phyloP scores from a whole-genome alignment of 2,888 invertebrate genomes.

The Chelonus formosanus region DNA sequence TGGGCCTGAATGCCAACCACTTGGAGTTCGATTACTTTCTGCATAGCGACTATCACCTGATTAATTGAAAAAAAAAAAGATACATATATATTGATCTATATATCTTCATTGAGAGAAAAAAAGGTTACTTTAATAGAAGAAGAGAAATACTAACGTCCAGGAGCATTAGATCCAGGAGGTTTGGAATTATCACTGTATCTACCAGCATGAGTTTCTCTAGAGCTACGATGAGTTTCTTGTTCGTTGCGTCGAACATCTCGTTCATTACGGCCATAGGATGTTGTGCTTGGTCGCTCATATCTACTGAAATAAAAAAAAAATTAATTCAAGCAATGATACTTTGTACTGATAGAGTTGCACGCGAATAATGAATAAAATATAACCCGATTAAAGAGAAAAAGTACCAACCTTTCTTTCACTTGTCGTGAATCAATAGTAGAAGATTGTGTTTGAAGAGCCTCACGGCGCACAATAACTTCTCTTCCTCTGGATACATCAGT shows the following conservation, averaged over 20 bases:
- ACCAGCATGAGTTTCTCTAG: slow-evolving; percentile 56
- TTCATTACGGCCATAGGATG: slow-evolving; percentile 55
- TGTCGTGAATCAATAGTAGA: slow-evolving; percentile 61
- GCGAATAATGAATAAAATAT: too few species aligned
- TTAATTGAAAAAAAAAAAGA: slow-evolving; percentile 27
- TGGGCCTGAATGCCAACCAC: slow-evolving; percentile 62
- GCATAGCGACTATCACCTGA: slow-evolving; percentile 61
- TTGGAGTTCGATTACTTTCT: slow-evolving; percentile 59
- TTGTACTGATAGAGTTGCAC: background rate
- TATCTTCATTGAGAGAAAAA: slow-evolving; percentile 35
- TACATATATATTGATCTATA: slow-evolving; percentile 35
- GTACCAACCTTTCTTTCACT: slow-evolving; percentile 59
- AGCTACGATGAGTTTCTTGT: slow-evolving; percentile 58
- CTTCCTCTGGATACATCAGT: slow-evolving; percentile 58
- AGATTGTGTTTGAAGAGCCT: slow-evolving; percentile 52
- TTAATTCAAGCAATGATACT: slow-evolving; percentile 10
- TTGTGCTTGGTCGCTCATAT: slow-evolving; percentile 56
- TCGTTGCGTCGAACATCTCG: slow-evolving; percentile 61
- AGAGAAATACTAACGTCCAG: slow-evolving; percentile 55
- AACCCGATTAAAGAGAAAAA: too few species aligned
- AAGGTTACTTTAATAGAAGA: slow-evolving; percentile 9
- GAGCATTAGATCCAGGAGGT: slow-evolving; percentile 56
- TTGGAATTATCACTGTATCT: slow-evolving; percentile 61
- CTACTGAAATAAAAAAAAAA: slow-evolving; percentile 40
- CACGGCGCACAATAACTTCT: slow-evolving; percentile 60